Percentiles rank a stretch among this genome's conserved stretches.
phyloP scores from a whole-genome alignment of 2,797 vertebrate species.

The Cyprinodon diabolis region DNA sequence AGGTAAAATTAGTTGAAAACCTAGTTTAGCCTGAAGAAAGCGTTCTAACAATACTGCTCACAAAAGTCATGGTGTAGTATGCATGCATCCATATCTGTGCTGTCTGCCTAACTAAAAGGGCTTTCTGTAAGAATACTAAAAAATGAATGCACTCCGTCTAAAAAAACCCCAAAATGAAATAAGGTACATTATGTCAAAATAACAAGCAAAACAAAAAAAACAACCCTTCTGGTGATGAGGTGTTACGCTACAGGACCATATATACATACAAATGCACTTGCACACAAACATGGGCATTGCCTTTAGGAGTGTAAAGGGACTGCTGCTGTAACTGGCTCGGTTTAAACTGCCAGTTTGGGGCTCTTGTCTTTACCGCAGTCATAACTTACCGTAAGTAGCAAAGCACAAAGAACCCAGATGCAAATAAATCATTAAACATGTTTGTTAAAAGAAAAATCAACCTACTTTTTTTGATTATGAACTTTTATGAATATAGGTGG shows the following conservation, averaged over 20 bases:
- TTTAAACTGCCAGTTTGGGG: slow-evolving; percentile 74
- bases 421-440: slow-evolving; percentile 42
- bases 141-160: too few relatives aligned
- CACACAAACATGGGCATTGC: slow-evolving; percentile 42
- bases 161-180: too few relatives aligned
- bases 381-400: slow-evolving; percentile 44
- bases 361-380: slow-evolving; percentile 67
- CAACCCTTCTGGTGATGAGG: slow-evolving; percentile 48
- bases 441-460: not conserved
- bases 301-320: slow-evolving; percentile 67
- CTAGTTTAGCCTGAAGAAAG: too few relatives aligned
- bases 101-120: too few relatives aligned
- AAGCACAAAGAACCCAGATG: slow-evolving; percentile 37
- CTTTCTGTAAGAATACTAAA: too few relatives aligned
- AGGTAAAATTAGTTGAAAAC: too few relatives aligned
- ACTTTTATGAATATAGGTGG: slow-evolving; percentile 18
- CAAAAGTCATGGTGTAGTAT: too few relatives aligned
- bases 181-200: too few relatives aligned
- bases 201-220: not conserved
- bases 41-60: too few relatives aligned
- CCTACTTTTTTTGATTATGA: slow-evolving; percentile 19
- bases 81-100: too few relatives aligned
- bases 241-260: slow-evolving; percentile 35
- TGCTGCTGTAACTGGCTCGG: slow-evolving; percentile 59
- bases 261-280: slow-evolving; percentile 49